Evolutionary conservation across 2,797 vertebrate species (phyloP), one percentile per base, ranked within the genome.

Genomic region (Aphelocoma californica): DNA sequence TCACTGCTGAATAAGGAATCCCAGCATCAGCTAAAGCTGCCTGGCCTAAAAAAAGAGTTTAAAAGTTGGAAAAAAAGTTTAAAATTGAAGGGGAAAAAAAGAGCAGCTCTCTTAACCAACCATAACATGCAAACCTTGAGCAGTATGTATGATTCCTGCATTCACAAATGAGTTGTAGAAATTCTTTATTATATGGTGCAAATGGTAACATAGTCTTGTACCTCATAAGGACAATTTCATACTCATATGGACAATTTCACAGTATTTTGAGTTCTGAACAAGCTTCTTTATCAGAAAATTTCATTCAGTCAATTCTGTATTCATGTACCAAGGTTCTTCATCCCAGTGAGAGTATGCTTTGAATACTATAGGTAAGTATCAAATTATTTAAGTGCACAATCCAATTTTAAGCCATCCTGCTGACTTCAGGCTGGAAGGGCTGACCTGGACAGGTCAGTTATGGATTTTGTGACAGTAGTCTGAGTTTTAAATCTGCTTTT

Each of bases 1-100:
- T 97, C 91, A 99, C 97, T 1, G 96, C 97, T 65, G 98, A 98
- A 90, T 99, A 99, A 13, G 98, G 97, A 84, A 99, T 95, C 86
- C 98, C 98, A 74, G 99, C 99, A 97, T 99, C 99, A 81, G 96
- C 97, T 66, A 99, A 97, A 48, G 99, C 99, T 77, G 98, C 98
- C 96, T 98, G 83, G 79, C 99, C 99, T 99, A 72, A 65, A 95
- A 95, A 95, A 26, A 88, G 42, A 20, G 40, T 90, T 90, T 17
- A 48, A 31, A 87, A 79, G 36, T 34, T 61, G 20, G 5, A 6
- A 60, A 83, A 93, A 90, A 67, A 4, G 16, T 34, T 56, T 42
- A 20, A 72, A 65, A n/a, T 23, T 79, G 14, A 57, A 60, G 7
- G 4, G 2, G 3, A 16, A 23, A 36, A 12, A 28, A 11, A 42